Base-by-base conservation (phyloP, 2,797 vertebrate species). In the Nyctibius grandis region DNA sequence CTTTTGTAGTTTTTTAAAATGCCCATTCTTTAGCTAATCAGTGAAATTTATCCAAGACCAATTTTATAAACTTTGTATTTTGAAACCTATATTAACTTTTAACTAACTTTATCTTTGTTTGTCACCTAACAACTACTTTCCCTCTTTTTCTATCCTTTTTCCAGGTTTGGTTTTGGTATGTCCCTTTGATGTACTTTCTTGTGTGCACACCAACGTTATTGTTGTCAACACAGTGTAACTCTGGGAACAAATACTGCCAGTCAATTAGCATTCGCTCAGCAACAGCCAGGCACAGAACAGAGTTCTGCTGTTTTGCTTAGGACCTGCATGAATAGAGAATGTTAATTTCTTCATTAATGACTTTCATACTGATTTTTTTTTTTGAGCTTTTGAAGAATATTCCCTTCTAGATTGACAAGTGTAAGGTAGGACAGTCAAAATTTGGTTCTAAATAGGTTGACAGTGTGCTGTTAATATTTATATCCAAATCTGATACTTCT, bases 391-490 rank as follows among this genome's bases (percentile, higher is more conserved):
- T 95, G 94, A 93, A 94, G 76, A 91, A 8, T 74, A 60, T 85
- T 93, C 65, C 28, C 26, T 79, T 90, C 61, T 84, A 94, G 53
- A 80, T 72, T 85, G 91, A 87, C 87, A 93, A 81, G 75, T 74
- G 63, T 94, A 81, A 87, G 80, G 68, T 75, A 93, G 76, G 87
- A 90, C 44, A 78, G 81, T 92, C 42, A 90, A 72, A 95, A 89
- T 75, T 81, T 64, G 53, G 53, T 81, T 95, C 81, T 92, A 78
- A 91, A 89, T 45, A 85, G 44, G 70, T 74, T 96, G 94, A 94
- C 94, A 94, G 78, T 1, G 0, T 88, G 92, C 94, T 91, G 91
- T 96, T 97, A 96, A 96, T 96, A 96, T 96, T 97, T 96, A 95
- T 97, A 96, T 81, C 69, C 78, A 89, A 96, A 97, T 76, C 77